Evolutionary conservation across 2,113 vertebrate species (phyloP).

Genomic region (Peucedramus taeniatus): DNA sequence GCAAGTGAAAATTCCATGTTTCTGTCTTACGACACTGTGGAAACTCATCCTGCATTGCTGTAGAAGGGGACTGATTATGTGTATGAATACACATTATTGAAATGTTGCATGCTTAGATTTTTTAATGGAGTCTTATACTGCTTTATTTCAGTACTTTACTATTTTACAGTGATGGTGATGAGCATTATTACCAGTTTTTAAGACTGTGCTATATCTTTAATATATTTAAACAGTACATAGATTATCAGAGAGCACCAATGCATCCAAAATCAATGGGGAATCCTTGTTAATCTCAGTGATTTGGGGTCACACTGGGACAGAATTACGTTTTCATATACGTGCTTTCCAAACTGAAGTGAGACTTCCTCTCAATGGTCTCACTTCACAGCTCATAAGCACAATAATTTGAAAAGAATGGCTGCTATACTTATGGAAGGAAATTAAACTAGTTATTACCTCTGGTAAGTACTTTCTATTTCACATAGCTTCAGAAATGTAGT

Average conservation of each 20-base stretch:
- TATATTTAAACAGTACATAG: neutral
- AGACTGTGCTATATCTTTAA: neutral
- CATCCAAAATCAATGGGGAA: neutral
- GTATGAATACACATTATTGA: neutral
- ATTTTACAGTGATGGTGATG: neutral
- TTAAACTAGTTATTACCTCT: constrained; percentile 30
- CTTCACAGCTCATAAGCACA: neutral
- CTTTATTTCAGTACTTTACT: neutral
- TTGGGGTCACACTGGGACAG: neutral
- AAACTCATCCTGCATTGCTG: neutral
- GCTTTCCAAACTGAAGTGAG: neutral
- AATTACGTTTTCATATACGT: neutral
- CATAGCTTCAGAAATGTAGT: neutral
- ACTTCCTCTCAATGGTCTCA: neutral
- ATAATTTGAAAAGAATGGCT: constrained; percentile 20
- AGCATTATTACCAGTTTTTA: constrained; percentile 9
- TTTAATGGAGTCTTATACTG: neutral
- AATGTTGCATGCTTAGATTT: neutral
- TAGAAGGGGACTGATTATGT: neutral
- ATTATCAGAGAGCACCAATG: neutral
- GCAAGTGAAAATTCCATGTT: neutral
- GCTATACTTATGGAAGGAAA: constrained; percentile 7
- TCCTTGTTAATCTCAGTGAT: neutral
- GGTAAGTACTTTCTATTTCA: constrained; percentile 24
- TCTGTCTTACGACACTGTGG: neutral